Evolutionary conservation across 2,888 invertebrate species (phyloP).

Genomic region (Macroteleia sp.): DNA sequence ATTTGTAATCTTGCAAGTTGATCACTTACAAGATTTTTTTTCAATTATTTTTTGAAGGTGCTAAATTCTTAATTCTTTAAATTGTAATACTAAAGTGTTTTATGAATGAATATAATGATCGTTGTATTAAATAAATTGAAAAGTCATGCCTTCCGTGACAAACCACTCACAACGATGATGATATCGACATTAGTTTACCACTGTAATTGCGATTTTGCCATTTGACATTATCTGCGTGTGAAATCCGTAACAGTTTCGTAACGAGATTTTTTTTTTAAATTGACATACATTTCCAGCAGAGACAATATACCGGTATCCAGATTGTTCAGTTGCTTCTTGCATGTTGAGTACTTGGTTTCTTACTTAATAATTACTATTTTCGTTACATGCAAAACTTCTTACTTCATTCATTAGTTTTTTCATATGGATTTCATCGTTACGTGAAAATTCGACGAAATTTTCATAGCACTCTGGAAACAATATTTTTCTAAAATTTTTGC

Average conservation of each 20-base stretch:
- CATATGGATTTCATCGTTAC: too few species aligned
- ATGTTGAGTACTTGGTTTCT: conserved; percentile 25
- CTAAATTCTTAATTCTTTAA: too few species aligned
- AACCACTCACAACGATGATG: conserved; percentile 30
- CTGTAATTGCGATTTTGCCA: conserved; percentile 35
- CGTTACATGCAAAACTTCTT: too few species aligned
- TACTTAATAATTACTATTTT: conserved; percentile 35
- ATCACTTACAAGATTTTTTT: too few species aligned
- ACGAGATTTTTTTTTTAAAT: conserved; percentile 35
- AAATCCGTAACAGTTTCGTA: conserved; percentile 59
- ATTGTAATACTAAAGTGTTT: not conserved
- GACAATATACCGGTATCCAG: conserved; percentile 15
- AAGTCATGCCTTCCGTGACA: conserved; percentile 24
- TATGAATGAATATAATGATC: conserved; percentile 26
- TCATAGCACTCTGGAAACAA: too few species aligned
- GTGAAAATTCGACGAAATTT: too few species aligned
- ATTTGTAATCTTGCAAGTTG: too few species aligned
- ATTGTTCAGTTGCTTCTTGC: conserved; percentile 25
- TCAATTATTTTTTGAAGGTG: too few species aligned
- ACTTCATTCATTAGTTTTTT: too few species aligned
- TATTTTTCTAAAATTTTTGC: too few species aligned
- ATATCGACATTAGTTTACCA: conserved; percentile 47
- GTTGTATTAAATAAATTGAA: conserved; percentile 37
- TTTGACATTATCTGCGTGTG: conserved; percentile 59
- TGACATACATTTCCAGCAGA: conserved; percentile 29